These are phyloP conservation scores for Pogonus chalceus DNA, from an alignment of 1,140 invertebrate genomes.

Conservation along the genomic window DNA sequence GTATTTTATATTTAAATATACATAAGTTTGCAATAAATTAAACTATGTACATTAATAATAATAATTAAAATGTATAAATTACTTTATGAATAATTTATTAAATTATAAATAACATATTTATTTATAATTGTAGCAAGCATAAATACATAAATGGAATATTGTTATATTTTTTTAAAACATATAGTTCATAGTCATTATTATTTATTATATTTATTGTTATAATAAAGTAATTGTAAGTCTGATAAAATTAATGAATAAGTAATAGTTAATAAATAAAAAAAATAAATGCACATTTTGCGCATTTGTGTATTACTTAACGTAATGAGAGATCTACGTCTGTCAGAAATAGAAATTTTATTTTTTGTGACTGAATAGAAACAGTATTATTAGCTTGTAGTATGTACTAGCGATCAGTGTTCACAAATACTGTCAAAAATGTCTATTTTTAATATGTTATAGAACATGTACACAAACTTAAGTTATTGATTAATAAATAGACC, in stretches of 20 bases:
- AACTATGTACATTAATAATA: too few species aligned
- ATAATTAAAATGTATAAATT: too few species aligned
- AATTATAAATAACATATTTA: too few species aligned
- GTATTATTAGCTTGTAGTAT: conserved; percentile 3
- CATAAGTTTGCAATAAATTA: too few species aligned
- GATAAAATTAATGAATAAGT: background rate
- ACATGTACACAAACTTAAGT: conserved; percentile 2
- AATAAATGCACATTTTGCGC: conserved; percentile 1
- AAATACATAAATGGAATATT: too few species aligned
- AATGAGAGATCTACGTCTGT: conserved; percentile 7
- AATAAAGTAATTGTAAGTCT: conserved; percentile 1
- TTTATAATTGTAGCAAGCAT: too few species aligned
- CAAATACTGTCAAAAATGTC: conserved; percentile 1
- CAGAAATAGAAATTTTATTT: conserved; percentile 4
- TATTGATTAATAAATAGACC: background rate
- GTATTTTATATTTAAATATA: too few species aligned
- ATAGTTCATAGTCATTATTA: background rate
- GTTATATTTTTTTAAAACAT: background rate
- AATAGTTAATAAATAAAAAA: background rate
- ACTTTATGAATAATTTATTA: too few species aligned
- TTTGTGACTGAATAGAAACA: conserved; percentile 7
- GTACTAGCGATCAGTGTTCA: background rate
- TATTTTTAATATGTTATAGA: conserved; percentile 7
- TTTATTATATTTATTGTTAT: background rate
- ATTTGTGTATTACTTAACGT: background rate